Evolutionary conservation across 1,140 invertebrate species (phyloP).

Genomic region (Colletes latitarsis): DNA sequence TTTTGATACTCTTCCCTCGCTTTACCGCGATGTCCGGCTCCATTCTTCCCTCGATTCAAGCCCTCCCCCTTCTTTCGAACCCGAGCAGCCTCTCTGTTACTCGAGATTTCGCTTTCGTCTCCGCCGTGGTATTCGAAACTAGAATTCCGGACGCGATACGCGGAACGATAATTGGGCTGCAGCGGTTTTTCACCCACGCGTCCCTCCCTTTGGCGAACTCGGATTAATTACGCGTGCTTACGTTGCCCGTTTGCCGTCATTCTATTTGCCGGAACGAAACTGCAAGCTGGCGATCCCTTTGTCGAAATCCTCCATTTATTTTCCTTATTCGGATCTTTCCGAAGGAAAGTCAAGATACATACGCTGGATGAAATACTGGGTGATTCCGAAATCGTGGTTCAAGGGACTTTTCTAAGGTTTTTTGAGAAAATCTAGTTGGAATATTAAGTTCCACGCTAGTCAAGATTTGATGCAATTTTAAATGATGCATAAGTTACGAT

Average conservation of each 20-base stretch:
- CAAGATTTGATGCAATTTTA: too few species aligned
- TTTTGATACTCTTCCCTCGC: slow-evolving; percentile 59
- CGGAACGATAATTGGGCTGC: not conserved
- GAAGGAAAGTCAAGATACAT: too few species aligned
- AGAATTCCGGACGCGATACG: slow-evolving; percentile 2
- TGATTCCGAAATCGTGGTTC: too few species aligned
- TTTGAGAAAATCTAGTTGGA: too few species aligned
- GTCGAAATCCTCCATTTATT: too few species aligned
- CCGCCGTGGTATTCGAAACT: not conserved
- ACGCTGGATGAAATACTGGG: too few species aligned
- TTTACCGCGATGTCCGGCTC: slow-evolving; percentile 50
- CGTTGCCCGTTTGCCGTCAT: not conserved
- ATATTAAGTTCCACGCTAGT: too few species aligned
- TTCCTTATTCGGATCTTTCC: too few species aligned
- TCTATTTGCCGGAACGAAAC: not conserved
- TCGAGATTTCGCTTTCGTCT: slow-evolving; percentile 12
- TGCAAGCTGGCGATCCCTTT: too few species aligned
- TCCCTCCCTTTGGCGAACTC: not conserved
- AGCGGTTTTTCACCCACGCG: not conserved
- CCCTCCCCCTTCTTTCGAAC: slow-evolving; percentile 1
- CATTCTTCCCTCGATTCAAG: slow-evolving; percentile 35
- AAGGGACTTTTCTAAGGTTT: too few species aligned
- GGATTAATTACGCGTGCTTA: not conserved
- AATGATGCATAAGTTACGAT: too few species aligned
- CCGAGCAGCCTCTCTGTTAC: slow-evolving; percentile 12